Evolutionary conservation across 1,140 invertebrate genomes (phyloP), one percentile per base, ranked within the genome.

Genomic region (Chionoecetes opilio): DNA sequence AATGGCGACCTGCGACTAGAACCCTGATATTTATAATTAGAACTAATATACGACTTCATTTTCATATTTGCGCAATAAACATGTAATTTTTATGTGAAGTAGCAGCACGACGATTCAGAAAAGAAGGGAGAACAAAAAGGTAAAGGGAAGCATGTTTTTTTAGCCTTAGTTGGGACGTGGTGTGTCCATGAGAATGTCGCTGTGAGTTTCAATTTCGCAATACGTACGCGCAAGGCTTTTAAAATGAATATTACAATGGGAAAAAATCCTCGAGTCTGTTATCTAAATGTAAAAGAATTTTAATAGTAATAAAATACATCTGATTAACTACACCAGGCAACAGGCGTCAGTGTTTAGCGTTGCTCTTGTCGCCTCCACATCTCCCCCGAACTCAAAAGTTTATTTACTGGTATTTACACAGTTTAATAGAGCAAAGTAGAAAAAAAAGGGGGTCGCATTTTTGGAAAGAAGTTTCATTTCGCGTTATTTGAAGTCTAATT

Each of bases 11-110:
- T 86, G 31, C 35, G 84, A 38, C 35, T 17, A 32, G 35, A 26
- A 86, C 32, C 32, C 32, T 86, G 35, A 38, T 86, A 86, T 86
- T 86, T 86, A 86, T 86, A 34, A 75, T 75, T 75, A 75, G 63
- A 75, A 75, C 63, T 75, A 75, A 75, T 75, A 75, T 75, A 75
- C n/a, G 63, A 75, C n/a, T 75, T 75, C 63, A 75, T 75, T 75
- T 75, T 75, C 63, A 75, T 75, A 75, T 75, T 75, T 75, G 63
- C 63, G 21, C 63, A 75, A 75, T 75, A 75, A 75, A 75, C 63
- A 26, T 75, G 63, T 75, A 75, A 75, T 75, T 75, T n/a, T 75
- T 75, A 75, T 8, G 63, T n/a, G 63, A n/a, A 26, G 63, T 17
- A 75, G 63, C 26, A 75, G n/a, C 63, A 75, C 63, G 26, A n/a